Percentiles rank a stretch among this genome's conserved stretches.
Conservation (phyloP, 2,888 invertebrate genomes). For the Amorpha juglandis region DNA sequence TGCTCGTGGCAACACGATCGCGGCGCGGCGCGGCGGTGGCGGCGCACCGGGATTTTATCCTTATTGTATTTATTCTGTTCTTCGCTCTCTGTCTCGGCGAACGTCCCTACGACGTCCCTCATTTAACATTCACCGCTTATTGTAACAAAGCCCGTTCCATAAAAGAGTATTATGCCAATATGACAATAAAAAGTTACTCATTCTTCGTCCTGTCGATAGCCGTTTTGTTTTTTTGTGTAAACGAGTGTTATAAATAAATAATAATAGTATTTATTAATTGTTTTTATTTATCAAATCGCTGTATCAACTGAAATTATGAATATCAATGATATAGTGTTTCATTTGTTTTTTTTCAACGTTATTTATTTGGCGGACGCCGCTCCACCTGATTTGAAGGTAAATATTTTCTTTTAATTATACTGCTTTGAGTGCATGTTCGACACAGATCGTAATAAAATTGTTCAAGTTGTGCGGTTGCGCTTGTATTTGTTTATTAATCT, state of each 20-base stretch:
- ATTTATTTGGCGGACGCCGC: slow-evolving; percentile 64
- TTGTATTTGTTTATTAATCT: slow-evolving; percentile 1
- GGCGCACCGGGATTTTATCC: slow-evolving; percentile 66
- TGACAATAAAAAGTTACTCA: slow-evolving; percentile 61
- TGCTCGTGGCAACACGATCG: slow-evolving; percentile 59
- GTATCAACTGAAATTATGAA: slow-evolving; percentile 62
- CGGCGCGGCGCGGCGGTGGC: slow-evolving; percentile 48
- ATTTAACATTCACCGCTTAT: slow-evolving; percentile 49
- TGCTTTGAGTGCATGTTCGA: slow-evolving; percentile 12
- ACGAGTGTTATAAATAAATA: slow-evolving; percentile 61
- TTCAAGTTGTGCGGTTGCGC: neutral
- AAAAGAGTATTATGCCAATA: slow-evolving; percentile 63
- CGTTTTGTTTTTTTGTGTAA: slow-evolving; percentile 65
- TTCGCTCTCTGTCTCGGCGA: slow-evolving; percentile 68
- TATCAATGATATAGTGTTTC: slow-evolving; percentile 66
- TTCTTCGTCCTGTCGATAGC: slow-evolving; percentile 51
- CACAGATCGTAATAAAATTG: slow-evolving; percentile 5
- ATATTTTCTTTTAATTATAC: slow-evolving; percentile 38
- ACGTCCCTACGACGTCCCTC: slow-evolving; percentile 60
- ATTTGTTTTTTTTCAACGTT: slow-evolving; percentile 67
- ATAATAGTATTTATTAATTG: slow-evolving; percentile 44
- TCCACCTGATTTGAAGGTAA: slow-evolving; percentile 72
- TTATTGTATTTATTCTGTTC: slow-evolving; percentile 77
- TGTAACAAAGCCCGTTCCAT: slow-evolving; percentile 53
- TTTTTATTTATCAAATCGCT: slow-evolving; percentile 37